A percentile compares a stretch with the other conserved stretches of the same genome.
phyloP scores from a whole-genome alignment of 1,140 invertebrate species.

The Eufriesea mexicana region DNA sequence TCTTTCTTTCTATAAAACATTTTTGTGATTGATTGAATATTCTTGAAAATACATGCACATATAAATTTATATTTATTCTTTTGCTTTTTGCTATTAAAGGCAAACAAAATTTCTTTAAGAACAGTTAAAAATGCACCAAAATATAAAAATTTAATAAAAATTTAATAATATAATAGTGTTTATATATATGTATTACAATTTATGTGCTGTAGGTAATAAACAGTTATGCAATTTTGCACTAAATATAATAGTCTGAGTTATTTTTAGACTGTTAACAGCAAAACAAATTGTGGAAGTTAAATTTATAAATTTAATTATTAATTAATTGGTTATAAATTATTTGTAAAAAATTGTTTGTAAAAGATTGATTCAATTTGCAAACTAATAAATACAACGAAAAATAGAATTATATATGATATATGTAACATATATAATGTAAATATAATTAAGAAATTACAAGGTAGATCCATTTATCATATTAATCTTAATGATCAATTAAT shows the following conservation, averaged over 20 bases:
- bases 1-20: constrained; percentile 9
- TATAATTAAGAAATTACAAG: neutral
- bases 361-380: neutral
- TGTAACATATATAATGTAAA: neutral
- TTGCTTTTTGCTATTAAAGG: neutral
- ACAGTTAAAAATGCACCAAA: neutral
- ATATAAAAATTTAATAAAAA: neutral
- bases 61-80: neutral
- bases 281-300: too few species aligned
- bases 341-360: neutral
- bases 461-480: neutral
- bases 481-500: constrained; percentile 17
- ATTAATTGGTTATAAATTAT: neutral
- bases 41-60: constrained; percentile 38
- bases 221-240: neutral
- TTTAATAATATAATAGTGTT: neutral
- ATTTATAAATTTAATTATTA: neutral
- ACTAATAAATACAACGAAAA: neutral
- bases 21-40: constrained; percentile 55
- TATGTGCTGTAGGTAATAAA: neutral
- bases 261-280: neutral
- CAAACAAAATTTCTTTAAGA: neutral
- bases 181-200: neutral
- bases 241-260: neutral
- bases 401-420: neutral